A percentile compares a stretch with the other conserved stretches of the same genome.
phyloP scores from a whole-genome alignment of 2,797 vertebrate species.

The Perodicticus potto region DNA sequence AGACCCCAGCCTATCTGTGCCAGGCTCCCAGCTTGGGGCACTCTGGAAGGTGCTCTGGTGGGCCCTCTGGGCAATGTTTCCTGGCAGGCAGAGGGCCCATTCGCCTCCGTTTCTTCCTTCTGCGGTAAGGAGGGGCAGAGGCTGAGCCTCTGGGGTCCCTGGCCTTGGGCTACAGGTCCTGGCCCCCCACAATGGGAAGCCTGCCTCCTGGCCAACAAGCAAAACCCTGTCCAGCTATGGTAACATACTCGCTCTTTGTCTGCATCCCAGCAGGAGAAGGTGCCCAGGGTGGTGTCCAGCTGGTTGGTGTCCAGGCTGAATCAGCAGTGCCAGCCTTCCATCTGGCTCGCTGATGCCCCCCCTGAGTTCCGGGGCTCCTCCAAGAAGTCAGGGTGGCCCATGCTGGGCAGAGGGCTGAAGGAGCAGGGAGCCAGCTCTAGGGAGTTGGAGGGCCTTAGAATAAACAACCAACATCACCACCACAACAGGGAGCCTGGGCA shows the following conservation, averaged over 20 bases:
- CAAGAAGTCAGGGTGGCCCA: not conserved
- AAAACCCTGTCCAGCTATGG: not conserved
- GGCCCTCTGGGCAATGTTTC: not conserved
- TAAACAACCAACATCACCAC: not conserved
- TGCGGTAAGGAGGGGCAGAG: not conserved
- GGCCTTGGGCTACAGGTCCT: not conserved
- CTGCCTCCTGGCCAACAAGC: not conserved
- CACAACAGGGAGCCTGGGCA: not conserved
- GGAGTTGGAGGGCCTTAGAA: no score
- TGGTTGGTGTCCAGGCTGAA: conserved; percentile 1
- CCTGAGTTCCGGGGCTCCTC: not conserved
- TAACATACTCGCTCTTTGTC: conserved; percentile 59
- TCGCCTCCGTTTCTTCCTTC: not conserved
- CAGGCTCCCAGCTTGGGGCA: not conserved
- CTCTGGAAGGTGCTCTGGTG: not conserved
- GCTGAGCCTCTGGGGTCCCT: not conserved
- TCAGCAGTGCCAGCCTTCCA: conserved; percentile 51
- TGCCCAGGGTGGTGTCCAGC: not conserved
- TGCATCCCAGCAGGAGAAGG: conserved; percentile 37
- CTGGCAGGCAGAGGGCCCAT: not conserved
- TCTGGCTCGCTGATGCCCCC: not conserved
- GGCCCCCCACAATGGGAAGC: not conserved
- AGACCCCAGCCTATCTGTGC: accelerated
- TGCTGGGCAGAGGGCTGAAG: not conserved
- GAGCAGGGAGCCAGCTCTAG: not conserved